Conservation (phyloP, 2,113 vertebrate genomes). For the Gobius niger region DNA sequence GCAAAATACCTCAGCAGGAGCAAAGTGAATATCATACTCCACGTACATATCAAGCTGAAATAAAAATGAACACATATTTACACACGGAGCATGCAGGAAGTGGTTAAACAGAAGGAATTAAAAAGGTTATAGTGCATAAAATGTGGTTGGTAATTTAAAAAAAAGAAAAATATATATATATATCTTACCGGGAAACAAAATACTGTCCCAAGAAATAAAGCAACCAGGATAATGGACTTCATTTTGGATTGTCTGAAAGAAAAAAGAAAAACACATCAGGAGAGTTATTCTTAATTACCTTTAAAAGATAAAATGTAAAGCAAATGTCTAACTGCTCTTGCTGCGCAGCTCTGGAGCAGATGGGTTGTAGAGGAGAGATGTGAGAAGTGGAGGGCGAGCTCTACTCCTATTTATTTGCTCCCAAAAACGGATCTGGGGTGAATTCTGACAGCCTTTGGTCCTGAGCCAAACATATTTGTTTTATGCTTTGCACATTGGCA, state of each 20-base stretch:
- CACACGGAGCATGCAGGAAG: neutral
- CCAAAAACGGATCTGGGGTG: conserved; percentile 36
- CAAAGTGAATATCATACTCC: conserved; percentile 57
- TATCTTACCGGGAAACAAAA: conserved; percentile 57
- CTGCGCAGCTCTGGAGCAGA: conserved; percentile 13
- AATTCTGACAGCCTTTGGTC: conserved; percentile 53
- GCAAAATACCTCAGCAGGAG: conserved; percentile 53
- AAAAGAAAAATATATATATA: neutral
- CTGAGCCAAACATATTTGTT: conserved; percentile 46
- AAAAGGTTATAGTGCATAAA: neutral
- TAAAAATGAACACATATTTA: neutral
- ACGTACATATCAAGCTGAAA: conserved; percentile 37
- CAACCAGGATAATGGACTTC: conserved; percentile 54
- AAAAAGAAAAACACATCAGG: conserved; percentile 19
- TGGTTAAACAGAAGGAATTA: neutral
- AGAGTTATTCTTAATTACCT: neutral
- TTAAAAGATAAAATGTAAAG: neutral
- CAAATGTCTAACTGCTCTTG: conserved; percentile 52
- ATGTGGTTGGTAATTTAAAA: conserved; percentile 7
- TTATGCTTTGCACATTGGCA: conserved; percentile 40
- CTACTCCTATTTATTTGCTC: conserved; percentile 67
- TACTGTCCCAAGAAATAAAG: conserved; percentile 58
- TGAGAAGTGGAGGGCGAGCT: conserved; percentile 30
- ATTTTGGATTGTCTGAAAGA: conserved; percentile 53
- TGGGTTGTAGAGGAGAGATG: conserved; percentile 25